Evolutionary conservation across 2,888 invertebrate genomes (phyloP).

Genomic region (Vanessa cardui): DNA sequence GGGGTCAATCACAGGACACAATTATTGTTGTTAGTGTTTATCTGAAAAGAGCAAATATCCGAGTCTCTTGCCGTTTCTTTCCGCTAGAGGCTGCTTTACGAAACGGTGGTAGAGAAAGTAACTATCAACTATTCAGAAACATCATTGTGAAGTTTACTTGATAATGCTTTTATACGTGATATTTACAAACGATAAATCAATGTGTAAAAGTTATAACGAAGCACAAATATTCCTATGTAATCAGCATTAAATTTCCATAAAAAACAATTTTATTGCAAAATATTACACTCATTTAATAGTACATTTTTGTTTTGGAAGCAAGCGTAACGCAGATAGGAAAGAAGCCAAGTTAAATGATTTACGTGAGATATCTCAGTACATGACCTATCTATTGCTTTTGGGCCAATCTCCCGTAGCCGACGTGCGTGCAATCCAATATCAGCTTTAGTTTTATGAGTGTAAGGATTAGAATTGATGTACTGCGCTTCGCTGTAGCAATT

Average conservation of each 20-base stretch:
- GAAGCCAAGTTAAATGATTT: conserved; percentile 28
- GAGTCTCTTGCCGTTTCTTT: no score
- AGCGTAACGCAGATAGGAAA: conserved; percentile 8
- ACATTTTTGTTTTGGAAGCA: conserved; percentile 9
- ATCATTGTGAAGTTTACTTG: no score
- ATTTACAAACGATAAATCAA: no score
- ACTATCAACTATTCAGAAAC: no score
- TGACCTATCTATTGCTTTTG: conserved; percentile 27
- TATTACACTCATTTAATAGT: conserved; percentile 8
- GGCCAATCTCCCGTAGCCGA: conserved; percentile 23
- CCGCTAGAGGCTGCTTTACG: no score
- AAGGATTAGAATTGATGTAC: conserved; percentile 2
- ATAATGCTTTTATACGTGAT: no score
- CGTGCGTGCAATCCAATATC: neutral
- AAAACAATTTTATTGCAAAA: neutral
- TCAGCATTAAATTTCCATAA: neutral
- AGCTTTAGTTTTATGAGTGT: neutral
- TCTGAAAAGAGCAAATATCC: no score
- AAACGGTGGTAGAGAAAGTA: no score
- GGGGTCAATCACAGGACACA: no score
- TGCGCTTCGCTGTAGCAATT: neutral
- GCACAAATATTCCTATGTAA: no score
- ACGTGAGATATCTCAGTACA: conserved; percentile 30
- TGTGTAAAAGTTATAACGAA: no score
- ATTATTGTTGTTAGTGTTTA: no score